Percentiles rank a stretch among this genome's conserved stretches.
phyloP scores from a whole-genome alignment of 2,797 vertebrate genomes.

The Borostomias antarcticus region DNA sequence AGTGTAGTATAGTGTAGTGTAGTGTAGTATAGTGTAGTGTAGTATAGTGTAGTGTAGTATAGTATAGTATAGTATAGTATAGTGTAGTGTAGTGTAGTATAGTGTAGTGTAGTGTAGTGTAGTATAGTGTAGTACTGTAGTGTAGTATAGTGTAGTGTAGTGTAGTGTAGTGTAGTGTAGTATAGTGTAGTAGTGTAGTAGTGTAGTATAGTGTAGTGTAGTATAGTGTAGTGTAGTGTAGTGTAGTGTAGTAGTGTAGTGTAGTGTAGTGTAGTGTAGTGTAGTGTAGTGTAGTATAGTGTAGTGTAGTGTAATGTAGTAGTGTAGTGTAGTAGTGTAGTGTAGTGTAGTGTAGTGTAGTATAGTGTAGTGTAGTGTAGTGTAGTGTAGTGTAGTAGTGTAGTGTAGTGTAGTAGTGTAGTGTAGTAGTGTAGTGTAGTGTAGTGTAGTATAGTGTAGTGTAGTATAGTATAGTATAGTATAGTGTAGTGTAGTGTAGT shows the following conservation, averaged over 20 bases:
- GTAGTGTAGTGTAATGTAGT: constrained; percentile 12
- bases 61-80: background rate
- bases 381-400: too few relatives aligned
- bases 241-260: constrained; percentile 37
- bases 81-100: background rate
- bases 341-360: background rate
- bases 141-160: background rate
- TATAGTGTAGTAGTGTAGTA: constrained; percentile 38
- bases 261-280: background rate
- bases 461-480: background rate
- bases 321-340: background rate
- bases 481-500: background rate
- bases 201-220: background rate
- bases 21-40: too few relatives aligned
- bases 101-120: background rate
- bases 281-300: background rate
- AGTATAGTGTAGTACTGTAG: constrained; percentile 1
- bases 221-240: background rate
- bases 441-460: constrained; percentile 5
- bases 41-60: background rate
- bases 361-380: constrained; percentile 7
- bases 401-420: background rate
- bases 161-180: constrained; percentile 1
- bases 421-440: background rate
- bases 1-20: background rate